phyloP scores from a whole-genome alignment of 1,140 invertebrate genomes.

The Pygmarrhopalites habei region DNA sequence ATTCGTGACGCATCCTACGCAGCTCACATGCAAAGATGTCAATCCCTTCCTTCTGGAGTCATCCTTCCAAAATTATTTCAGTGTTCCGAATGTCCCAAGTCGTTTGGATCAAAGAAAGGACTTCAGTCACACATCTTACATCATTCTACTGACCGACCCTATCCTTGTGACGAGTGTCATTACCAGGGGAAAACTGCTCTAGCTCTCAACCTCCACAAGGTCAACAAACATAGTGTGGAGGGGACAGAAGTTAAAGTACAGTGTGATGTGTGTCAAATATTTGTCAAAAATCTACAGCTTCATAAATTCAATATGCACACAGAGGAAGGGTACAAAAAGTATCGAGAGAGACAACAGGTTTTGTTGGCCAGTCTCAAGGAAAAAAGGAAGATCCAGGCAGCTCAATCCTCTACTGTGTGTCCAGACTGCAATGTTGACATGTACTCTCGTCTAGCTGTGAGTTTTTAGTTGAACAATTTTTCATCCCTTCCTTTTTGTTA shows the following conservation, averaged over 20 bases:
- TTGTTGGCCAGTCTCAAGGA: background rate
- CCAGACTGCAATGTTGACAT: background rate
- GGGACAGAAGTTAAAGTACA: too few relatives aligned
- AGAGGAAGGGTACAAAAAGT: background rate
- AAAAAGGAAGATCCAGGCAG: background rate
- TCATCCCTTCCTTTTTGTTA: too few relatives aligned
- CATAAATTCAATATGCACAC: too few relatives aligned
- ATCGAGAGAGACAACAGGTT: background rate
- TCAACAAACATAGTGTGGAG: too few relatives aligned
- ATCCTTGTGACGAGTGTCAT: background rate
- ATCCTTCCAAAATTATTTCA: background rate
- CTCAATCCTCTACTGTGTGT: background rate
- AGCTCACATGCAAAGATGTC: background rate
- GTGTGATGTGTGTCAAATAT: too few relatives aligned
- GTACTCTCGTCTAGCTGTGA: background rate
- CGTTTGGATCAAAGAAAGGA: background rate
- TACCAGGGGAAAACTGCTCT: background rate
- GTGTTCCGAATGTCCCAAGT: background rate
- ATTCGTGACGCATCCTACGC: background rate
- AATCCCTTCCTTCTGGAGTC: background rate
- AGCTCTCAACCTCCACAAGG: too few relatives aligned
- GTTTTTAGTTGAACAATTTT: background rate
- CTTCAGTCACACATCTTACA: background rate
- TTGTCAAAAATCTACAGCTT: too few relatives aligned
- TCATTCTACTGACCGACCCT: background rate